Conservation (phyloP, 1,140 invertebrate genomes). For the Apis laboriosa region DNA sequence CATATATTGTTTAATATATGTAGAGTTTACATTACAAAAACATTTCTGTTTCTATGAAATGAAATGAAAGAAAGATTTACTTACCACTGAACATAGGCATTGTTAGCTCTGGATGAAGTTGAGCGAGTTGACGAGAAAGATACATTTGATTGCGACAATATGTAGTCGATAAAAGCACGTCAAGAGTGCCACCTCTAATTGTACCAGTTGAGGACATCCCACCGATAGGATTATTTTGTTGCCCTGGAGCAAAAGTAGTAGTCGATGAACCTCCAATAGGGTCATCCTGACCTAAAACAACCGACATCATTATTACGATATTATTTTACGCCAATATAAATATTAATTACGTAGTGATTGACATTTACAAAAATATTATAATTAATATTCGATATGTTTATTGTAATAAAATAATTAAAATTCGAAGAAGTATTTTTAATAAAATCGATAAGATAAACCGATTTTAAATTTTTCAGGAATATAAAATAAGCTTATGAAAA, state of each 20-base stretch:
- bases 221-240: conserved; percentile 59
- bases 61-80: conserved; percentile 77
- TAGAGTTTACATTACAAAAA: not conserved
- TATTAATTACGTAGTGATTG: not conserved
- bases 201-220: conserved; percentile 60
- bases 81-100: conserved; percentile 99
- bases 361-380: not conserved
- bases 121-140: conserved; percentile 94
- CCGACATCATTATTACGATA: not conserved
- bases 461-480: not conserved
- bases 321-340: not conserved
- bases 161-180: conserved; percentile 90
- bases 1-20: not conserved
- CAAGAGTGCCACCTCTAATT: conserved; percentile 86
- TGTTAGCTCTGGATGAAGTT: conserved; percentile 96
- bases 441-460: too few relatives aligned
- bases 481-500: not conserved
- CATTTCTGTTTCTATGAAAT: not conserved
- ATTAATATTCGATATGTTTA: not conserved
- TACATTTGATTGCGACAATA: conserved; percentile 96
- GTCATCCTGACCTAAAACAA: conserved; percentile 82
- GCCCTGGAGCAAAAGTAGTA: conserved; percentile 59
- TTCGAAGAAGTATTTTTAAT: not conserved
- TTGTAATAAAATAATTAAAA: not conserved
- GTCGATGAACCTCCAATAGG: conserved; percentile 69